Base-by-base conservation (phyloP, 2,888 invertebrate genomes). In the Metopia argyrocephala region DNA sequence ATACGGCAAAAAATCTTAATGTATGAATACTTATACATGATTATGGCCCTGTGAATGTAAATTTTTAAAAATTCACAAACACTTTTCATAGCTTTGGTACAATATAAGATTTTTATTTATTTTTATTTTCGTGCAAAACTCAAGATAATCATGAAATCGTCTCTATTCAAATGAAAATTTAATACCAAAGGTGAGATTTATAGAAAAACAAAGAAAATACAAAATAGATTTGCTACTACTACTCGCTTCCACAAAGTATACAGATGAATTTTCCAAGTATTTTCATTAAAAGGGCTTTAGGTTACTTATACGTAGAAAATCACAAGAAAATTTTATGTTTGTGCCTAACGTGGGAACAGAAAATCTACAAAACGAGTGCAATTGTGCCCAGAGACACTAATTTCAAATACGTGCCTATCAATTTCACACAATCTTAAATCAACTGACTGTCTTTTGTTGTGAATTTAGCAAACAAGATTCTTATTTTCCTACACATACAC, bases 351-450 rank as follows among this genome's bases (percentile, higher is more conserved):
- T 38, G 38, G 38, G 38, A 38, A 38, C 38, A 9, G 9, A 12
- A 12, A 52, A 52, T 12, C 9, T 52, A 52, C 21, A 7, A 62
- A 71, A 71, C 50, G 27, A 61, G 20, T 45, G 48, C 62, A 62
- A 56, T 62, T 76, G 69, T 62, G 2, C 38, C 15, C 62, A 54
- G 57, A 73, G 56, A 70, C 70, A 74, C 65, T 71, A 78, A 78
- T 81, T 81, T 66, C 31, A 78, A 75, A 65, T 74, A 69, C 74
- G 61, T 81, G 74, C 70, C 56, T 81, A 81, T 81, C 81, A 75
- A 70, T 69, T 81, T 81, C 81, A 78, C 81, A 81, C 81, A 81
- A 81, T 81, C 81, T 78, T 57, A 66, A 66, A 62, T 68, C 65
- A 73, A 78, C 74, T 38, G 38, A 38, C 57, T 59, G 50, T 59